Evolutionary conservation across 2,797 vertebrate species (phyloP).

Genomic region (Mus minutoides): DNA sequence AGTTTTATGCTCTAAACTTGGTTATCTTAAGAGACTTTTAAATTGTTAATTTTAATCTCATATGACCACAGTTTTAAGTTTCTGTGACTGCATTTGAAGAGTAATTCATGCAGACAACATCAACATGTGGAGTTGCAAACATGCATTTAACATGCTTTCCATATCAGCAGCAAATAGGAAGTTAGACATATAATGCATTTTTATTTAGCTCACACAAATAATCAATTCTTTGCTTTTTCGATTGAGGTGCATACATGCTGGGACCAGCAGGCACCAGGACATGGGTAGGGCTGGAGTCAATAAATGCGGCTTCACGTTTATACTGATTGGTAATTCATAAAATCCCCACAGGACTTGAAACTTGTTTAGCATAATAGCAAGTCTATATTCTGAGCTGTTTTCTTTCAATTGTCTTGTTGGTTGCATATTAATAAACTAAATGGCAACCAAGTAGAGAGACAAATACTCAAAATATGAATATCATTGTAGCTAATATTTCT

Average conservation of each 20-base stretch:
- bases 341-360: constrained; percentile 91
- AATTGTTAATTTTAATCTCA: constrained; percentile 35
- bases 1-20: constrained; percentile 39
- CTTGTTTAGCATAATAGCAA: constrained; percentile 95
- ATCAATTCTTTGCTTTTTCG: constrained; percentile 85
- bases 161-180: constrained; percentile 81
- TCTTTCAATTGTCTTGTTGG: constrained; percentile 92
- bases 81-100: constrained; percentile 44
- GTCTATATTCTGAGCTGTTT: constrained; percentile 93
- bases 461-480: constrained; percentile 90
- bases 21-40: constrained; percentile 58
- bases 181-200: constrained; percentile 85
- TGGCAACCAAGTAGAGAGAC: constrained; percentile 90
- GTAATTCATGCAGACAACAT: constrained; percentile 64
- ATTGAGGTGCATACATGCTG: constrained; percentile 87
- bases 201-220: constrained; percentile 87
- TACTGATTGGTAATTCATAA: constrained; percentile 93
- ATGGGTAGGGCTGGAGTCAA: constrained; percentile 87
- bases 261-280: constrained; percentile 87
- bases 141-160: constrained; percentile 67
- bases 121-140: constrained; percentile 52
- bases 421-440: constrained; percentile 94
- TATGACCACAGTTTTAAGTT: constrained; percentile 39
- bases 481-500: constrained; percentile 90
- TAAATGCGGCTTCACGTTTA: constrained; percentile 96